phyloP scores from a whole-genome alignment of 1,140 invertebrate species.

The Littorina saxatilis region DNA sequence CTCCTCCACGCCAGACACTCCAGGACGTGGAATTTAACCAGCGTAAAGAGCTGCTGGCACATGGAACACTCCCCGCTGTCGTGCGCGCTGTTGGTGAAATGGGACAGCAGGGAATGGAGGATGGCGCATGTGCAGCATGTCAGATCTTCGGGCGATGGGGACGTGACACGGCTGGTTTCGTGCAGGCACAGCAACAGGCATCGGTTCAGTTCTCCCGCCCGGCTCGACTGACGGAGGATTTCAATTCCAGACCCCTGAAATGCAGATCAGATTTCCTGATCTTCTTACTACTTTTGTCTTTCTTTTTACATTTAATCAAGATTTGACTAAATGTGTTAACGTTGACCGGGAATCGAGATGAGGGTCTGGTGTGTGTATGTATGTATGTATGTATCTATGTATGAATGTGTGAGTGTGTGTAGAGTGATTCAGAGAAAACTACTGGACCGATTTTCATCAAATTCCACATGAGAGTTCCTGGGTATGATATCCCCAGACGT shows the following conservation, averaged over 20 bases:
- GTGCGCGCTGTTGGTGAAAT: conserved; percentile 17
- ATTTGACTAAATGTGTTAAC: too few species aligned
- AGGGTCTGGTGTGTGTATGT: too few species aligned
- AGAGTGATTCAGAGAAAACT: too few species aligned
- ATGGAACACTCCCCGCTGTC: conserved; percentile 30
- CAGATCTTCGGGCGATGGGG: conserved; percentile 24
- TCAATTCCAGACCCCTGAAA: conserved; percentile 17
- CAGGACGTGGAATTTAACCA: conserved; percentile 42
- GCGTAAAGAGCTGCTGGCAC: conserved; percentile 46
- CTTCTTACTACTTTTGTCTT: too few species aligned
- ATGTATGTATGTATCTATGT: too few species aligned
- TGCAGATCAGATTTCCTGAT: too few species aligned
- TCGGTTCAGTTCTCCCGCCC: conserved; percentile 6
- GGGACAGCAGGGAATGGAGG: conserved; percentile 39
- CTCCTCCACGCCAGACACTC: conserved; percentile 4
- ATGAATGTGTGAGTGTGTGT: too few species aligned
- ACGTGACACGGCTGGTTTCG: conserved; percentile 14
- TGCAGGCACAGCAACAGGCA: conserved; percentile 20
- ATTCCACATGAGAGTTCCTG: too few species aligned
- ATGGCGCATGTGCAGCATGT: conserved; percentile 36
- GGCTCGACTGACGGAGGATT: conserved; percentile 4
- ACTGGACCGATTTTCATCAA: too few species aligned
- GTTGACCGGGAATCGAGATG: too few species aligned
- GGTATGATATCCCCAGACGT: too few species aligned
- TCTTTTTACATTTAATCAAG: too few species aligned